Conservation (phyloP, 2,888 invertebrate species). For the Scelioninae gen. 2 region DNA sequence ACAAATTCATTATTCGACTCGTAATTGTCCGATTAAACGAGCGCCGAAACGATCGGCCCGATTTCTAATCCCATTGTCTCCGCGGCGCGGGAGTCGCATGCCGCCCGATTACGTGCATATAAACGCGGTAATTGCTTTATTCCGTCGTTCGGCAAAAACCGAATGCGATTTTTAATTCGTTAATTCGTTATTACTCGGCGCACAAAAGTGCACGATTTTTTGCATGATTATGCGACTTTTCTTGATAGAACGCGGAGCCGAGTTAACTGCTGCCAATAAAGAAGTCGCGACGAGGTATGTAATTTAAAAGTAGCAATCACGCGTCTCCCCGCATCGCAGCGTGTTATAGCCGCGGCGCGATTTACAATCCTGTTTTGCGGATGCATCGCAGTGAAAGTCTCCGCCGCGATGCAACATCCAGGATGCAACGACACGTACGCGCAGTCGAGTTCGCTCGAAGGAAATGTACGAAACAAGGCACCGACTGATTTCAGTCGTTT, state of each 20-base stretch:
- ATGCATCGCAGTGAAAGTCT: conserved; percentile 61
- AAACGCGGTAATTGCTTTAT: conserved; percentile 29
- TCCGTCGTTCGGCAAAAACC: conserved; percentile 11
- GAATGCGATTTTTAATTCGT: conserved; percentile 15
- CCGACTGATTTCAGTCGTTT: conserved; percentile 57
- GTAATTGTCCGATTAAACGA: conserved; percentile 12
- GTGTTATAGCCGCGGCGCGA: conserved; percentile 54
- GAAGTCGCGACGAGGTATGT: conserved; percentile 56
- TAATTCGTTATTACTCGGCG: conserved; percentile 15
- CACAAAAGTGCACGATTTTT: conserved; percentile 39
- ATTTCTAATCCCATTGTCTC: conserved; percentile 30
- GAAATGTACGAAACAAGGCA: conserved; percentile 58
- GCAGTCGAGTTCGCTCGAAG: conserved; percentile 55
- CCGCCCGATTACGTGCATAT: conserved; percentile 6
- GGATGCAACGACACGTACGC: conserved; percentile 61
- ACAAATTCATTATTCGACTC: conserved; percentile 15
- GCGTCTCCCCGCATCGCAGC: conserved; percentile 57
- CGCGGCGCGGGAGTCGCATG: not conserved
- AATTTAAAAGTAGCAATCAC: conserved; percentile 59
- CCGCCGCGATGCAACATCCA: conserved; percentile 58
- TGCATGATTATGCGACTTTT: conserved; percentile 44
- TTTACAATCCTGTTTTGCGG: conserved; percentile 60
- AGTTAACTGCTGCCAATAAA: conserved; percentile 58
- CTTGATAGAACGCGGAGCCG: conserved; percentile 45
- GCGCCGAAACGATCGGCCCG: not conserved